Conservation (phyloP, 2,888 invertebrate genomes). For the Hipparchia semele region DNA sequence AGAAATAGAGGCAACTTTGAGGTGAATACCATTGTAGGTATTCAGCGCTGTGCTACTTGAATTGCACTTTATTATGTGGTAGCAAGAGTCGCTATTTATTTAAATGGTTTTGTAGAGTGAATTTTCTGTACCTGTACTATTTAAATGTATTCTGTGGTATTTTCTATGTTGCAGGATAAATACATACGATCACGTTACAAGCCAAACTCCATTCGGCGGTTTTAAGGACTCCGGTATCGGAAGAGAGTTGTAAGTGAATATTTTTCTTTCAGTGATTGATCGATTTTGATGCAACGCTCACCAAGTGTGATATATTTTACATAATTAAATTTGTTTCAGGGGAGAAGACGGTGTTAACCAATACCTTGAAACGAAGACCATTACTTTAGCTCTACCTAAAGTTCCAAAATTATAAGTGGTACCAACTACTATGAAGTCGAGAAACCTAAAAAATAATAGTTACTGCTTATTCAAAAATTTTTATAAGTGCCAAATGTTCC, state of each 20-base stretch:
- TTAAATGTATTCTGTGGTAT: no score
- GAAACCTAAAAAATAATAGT: background rate
- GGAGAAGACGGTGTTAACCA: slow-evolving; percentile 90
- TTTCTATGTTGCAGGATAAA: slow-evolving; percentile 83
- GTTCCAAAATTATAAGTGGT: slow-evolving; percentile 55
- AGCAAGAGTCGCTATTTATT: no score
- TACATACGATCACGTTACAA: slow-evolving; percentile 86
- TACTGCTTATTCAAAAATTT: background rate
- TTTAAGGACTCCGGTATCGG: slow-evolving; percentile 94
- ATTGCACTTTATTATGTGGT: no score
- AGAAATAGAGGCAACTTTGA: no score
- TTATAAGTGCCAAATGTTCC: background rate
- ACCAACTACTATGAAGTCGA: background rate
- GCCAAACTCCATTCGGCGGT: slow-evolving; percentile 95
- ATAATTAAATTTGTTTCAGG: slow-evolving; percentile 67
- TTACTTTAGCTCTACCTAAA: slow-evolving; percentile 86
- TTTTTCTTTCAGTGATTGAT: background rate
- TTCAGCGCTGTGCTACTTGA: no score
- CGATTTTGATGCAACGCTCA: no score
- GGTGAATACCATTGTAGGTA: no score
- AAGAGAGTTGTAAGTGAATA: slow-evolving; percentile 85
- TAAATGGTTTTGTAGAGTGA: no score
- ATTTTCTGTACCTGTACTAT: no score
- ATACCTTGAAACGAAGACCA: slow-evolving; percentile 91
- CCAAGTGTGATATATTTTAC: background rate